A percentile compares a stretch with the other conserved stretches of the same genome.
phyloP scores from a whole-genome alignment of 2,113 vertebrate genomes.

The Serinus canaria region DNA sequence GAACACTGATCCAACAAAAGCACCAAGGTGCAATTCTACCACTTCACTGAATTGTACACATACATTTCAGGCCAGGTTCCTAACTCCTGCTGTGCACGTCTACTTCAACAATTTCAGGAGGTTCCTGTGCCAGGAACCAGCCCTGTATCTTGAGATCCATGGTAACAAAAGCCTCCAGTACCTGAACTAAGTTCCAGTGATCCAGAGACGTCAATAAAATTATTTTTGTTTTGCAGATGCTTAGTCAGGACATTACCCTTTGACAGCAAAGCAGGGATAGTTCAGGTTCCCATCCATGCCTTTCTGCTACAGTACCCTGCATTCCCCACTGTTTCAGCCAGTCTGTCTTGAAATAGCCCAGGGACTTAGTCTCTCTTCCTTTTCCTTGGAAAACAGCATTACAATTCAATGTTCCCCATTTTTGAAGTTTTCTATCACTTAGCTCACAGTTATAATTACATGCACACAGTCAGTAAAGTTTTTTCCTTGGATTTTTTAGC shows the following conservation, averaged over 20 bases:
- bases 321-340: not conserved
- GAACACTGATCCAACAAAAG: not conserved
- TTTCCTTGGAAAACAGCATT: not conserved
- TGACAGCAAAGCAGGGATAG: not conserved
- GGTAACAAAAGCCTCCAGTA: not conserved
- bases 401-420: not conserved
- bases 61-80: not conserved
- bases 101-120: not conserved
- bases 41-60: not conserved
- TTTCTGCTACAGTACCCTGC: not conserved
- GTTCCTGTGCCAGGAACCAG: not conserved
- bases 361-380: not conserved
- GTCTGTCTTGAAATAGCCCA: not conserved
- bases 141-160: not conserved
- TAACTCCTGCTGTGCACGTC: fast-evolving
- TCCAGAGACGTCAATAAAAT: not conserved
- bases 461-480: not conserved
- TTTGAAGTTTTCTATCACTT: not conserved
- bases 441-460: not conserved
- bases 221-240: not conserved
- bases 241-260: not conserved
- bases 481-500: not conserved
- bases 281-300: not conserved
- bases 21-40: not conserved
- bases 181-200: not conserved